These are phyloP conservation scores for Desoria tigrina DNA, from an alignment of 2,888 invertebrate species.

Conservation along the genomic window DNA sequence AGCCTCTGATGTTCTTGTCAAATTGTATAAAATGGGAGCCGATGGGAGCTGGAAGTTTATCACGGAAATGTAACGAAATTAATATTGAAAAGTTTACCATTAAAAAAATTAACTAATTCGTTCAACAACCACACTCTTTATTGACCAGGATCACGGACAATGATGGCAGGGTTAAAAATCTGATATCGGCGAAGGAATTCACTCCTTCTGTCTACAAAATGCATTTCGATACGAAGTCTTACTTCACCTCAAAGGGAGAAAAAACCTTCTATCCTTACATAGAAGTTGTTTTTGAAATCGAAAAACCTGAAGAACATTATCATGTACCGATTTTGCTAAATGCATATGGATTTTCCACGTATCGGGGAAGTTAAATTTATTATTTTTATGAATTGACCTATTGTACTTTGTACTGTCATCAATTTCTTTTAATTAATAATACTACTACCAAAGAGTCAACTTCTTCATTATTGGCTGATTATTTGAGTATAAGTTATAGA, in stretches of 20 bases:
- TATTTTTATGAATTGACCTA: background rate
- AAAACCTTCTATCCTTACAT: constrained; percentile 70
- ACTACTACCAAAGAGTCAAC: background rate
- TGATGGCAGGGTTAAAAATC: constrained; percentile 69
- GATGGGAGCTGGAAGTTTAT: constrained; percentile 69
- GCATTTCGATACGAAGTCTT: constrained; percentile 71
- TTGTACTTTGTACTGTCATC: background rate
- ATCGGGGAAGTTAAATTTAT: constrained; percentile 64
- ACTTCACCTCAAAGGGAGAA: constrained; percentile 61
- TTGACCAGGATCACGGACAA: constrained; percentile 57
- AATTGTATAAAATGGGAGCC: constrained; percentile 58
- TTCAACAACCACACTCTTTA: too few species aligned
- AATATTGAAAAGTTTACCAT: constrained; percentile 4
- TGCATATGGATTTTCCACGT: constrained; percentile 76
- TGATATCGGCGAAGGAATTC: constrained; percentile 65
- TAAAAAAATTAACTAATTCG: background rate
- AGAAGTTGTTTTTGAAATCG: constrained; percentile 73
- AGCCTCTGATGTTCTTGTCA: constrained; percentile 67
- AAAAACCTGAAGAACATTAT: constrained; percentile 66
- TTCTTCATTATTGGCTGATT: too few species aligned
- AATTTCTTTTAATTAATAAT: background rate
- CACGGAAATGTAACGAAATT: constrained; percentile 52
- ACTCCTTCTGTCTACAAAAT: constrained; percentile 72
- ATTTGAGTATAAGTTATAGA: too few species aligned
- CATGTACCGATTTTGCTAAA: constrained; percentile 75